Evolutionary conservation across 2,888 invertebrate genomes (phyloP).

Genomic region (Ichneumoninae sp.): DNA sequence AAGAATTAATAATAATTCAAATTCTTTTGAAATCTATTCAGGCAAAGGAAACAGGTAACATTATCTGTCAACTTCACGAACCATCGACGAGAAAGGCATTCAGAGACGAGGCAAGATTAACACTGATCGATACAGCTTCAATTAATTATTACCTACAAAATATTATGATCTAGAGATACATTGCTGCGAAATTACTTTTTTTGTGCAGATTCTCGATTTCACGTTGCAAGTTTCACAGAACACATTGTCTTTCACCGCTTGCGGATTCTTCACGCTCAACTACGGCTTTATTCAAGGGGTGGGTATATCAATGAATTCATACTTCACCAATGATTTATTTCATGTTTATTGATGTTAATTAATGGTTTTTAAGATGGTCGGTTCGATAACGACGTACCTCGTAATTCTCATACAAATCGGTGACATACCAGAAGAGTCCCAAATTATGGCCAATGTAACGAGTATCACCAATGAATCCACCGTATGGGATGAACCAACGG

Average conservation of each 20-base stretch:
- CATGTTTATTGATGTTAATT: neutral
- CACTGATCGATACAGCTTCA: neutral
- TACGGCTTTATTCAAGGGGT: constrained; percentile 74
- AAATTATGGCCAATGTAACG: constrained; percentile 11
- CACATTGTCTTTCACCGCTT: constrained; percentile 74
- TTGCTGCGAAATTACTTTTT: neutral
- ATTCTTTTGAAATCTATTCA: constrained; percentile 47
- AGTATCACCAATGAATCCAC: constrained; percentile 5
- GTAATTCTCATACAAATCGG: constrained; percentile 77
- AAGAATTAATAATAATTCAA: neutral
- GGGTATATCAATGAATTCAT: constrained; percentile 32
- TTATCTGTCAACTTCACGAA: constrained; percentile 76
- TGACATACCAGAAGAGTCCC: constrained; percentile 35
- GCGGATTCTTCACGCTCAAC: constrained; percentile 75
- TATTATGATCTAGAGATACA: neutral
- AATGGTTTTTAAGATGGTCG: constrained; percentile 69
- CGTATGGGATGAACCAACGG: neutral
- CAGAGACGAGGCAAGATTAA: constrained; percentile 71
- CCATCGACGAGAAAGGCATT: constrained; percentile 72
- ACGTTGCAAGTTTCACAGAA: constrained; percentile 76
- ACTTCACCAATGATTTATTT: neutral
- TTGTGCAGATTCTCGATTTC: constrained; percentile 75
- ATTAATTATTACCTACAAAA: constrained; percentile 5
- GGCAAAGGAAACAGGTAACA: constrained; percentile 74
- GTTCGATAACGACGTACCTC: constrained; percentile 76